Evolutionary conservation across 2,888 invertebrate species (phyloP).

Genomic region (Leptopilina drosophilae): DNA sequence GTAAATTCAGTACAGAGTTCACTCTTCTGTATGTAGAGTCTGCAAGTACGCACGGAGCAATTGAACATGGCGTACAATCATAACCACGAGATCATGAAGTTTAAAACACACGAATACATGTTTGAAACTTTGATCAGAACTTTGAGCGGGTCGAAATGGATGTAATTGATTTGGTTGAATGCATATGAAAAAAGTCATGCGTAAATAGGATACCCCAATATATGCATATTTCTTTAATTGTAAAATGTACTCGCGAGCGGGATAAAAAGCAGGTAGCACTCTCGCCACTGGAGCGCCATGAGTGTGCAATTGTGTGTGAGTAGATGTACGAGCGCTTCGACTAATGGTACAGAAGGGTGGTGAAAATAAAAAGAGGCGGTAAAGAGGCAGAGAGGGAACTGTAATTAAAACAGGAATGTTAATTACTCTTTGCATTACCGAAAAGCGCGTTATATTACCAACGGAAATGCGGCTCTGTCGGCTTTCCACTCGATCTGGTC

Average conservation of each 20-base stretch:
- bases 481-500: slow-evolving; percentile 41
- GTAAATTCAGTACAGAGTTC: slow-evolving; percentile 57
- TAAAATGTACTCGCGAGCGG: slow-evolving; percentile 58
- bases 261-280: slow-evolving; percentile 40
- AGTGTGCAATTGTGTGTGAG: slow-evolving; percentile 30
- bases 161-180: slow-evolving; percentile 53
- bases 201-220: slow-evolving; percentile 64
- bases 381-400: slow-evolving; percentile 54
- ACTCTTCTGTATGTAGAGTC: background rate
- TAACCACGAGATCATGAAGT: background rate
- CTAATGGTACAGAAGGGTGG: slow-evolving; percentile 67
- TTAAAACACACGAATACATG: slow-evolving; percentile 34
- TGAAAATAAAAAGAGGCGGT: slow-evolving; percentile 55
- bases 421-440: slow-evolving; percentile 76
- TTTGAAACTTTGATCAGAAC: slow-evolving; percentile 51
- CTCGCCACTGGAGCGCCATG: background rate
- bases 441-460: slow-evolving; percentile 67
- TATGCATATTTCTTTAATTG: slow-evolving; percentile 72
- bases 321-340: slow-evolving; percentile 51
- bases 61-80: background rate
- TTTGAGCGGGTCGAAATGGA: slow-evolving; percentile 47
- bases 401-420: slow-evolving; percentile 77
- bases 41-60: background rate
- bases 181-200: slow-evolving; percentile 65
- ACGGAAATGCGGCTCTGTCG: slow-evolving; percentile 45